Conservation (phyloP, 1,140 invertebrate species). For the Microplitis demolitor region DNA sequence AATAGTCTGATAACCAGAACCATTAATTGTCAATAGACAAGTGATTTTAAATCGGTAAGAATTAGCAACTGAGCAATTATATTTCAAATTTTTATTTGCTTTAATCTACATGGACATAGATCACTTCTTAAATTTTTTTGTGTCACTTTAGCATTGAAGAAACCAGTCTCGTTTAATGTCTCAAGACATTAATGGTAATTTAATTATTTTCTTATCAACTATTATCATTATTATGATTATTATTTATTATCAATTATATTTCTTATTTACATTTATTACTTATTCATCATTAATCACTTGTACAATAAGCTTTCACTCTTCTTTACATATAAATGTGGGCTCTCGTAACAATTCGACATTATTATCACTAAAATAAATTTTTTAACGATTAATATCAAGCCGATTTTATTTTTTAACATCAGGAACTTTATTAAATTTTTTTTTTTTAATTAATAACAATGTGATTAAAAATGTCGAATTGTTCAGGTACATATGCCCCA, state of each 20-base stretch:
- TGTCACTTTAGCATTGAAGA: neutral
- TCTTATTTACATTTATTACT: neutral
- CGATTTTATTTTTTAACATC: neutral
- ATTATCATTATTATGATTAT: too few relatives aligned
- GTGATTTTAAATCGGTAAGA: too few relatives aligned
- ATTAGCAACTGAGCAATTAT: too few relatives aligned
- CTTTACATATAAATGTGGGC: neutral
- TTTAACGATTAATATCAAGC: neutral
- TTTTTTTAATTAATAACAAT: neutral
- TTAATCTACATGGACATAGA: too few relatives aligned
- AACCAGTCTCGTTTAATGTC: neutral
- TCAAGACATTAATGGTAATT: neutral
- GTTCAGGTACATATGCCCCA: conserved; percentile 16
- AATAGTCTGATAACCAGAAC: too few relatives aligned
- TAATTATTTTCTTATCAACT: too few relatives aligned
- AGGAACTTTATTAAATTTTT: neutral
- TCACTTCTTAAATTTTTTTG: too few relatives aligned
- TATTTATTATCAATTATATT: neutral
- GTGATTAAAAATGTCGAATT: conserved; percentile 18
- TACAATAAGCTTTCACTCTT: neutral
- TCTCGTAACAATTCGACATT: conserved; percentile 8
- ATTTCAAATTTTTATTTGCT: too few relatives aligned
- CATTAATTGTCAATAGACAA: too few relatives aligned
- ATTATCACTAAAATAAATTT: neutral
- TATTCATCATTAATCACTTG: neutral